Evolutionary conservation across 2,113 vertebrate species (phyloP).

Genomic region (Falco punctatus): DNA sequence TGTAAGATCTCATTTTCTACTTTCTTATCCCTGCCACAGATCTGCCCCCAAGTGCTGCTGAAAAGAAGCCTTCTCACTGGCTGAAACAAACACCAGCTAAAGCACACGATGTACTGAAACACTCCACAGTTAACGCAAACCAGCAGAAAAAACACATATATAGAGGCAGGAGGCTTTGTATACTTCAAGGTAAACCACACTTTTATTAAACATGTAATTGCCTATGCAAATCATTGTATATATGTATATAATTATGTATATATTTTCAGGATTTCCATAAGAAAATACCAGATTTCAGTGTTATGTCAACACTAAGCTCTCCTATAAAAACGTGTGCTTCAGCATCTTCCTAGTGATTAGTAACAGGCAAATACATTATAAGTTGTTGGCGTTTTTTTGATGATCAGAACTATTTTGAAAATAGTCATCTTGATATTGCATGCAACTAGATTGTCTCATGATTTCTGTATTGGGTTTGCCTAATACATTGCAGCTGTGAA

Average conservation of each 20-base stretch:
- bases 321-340: not conserved
- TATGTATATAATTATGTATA: not conserved
- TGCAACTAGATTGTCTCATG: not conserved
- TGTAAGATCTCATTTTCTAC: slow-evolving; percentile 51
- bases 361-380: not conserved
- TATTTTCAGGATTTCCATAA: not conserved
- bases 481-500: not conserved
- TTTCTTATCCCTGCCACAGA: slow-evolving; percentile 52
- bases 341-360: not conserved
- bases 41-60: not conserved
- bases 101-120: not conserved
- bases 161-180: not conserved
- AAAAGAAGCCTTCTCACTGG: not conserved
- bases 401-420: not conserved
- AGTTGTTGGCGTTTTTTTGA: not conserved
- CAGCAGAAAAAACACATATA: not conserved
- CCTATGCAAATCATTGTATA: not conserved
- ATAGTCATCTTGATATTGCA: not conserved
- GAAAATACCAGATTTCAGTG: not conserved
- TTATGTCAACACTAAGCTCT: not conserved
- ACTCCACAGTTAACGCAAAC: not conserved
- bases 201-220: not conserved
- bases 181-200: not conserved
- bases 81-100: not conserved
- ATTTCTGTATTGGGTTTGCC: not conserved